These are phyloP conservation scores for Acanthisitta chloris DNA, from an alignment of 2,113 vertebrate genomes.

Conservation along the genomic window DNA sequence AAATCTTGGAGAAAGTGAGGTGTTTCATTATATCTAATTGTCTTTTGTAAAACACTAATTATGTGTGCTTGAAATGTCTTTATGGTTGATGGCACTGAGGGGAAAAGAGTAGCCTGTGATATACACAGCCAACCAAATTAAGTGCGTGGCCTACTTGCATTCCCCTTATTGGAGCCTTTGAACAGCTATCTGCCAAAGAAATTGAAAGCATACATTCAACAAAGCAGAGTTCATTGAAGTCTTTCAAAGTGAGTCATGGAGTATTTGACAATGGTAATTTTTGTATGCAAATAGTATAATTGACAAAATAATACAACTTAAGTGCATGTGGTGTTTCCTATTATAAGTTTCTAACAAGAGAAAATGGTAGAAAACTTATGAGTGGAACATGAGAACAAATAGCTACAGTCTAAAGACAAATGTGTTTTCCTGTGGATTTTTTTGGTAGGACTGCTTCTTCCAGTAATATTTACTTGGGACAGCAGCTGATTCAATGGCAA, in stretches of 20 bases:
- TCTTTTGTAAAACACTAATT: background rate
- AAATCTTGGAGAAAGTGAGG: background rate
- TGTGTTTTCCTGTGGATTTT: background rate
- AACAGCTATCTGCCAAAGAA: background rate
- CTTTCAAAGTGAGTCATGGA: background rate
- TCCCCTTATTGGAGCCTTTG: background rate
- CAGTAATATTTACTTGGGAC: background rate
- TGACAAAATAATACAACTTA: background rate
- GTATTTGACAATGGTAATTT: background rate
- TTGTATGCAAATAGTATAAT: background rate
- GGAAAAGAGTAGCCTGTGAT: background rate
- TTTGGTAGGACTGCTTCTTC: background rate
- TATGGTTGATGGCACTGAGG: background rate
- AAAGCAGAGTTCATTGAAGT: background rate
- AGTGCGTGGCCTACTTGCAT: background rate
- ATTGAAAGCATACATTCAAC: rapidly evolving
- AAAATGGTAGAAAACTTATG: background rate
- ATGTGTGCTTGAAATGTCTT: background rate
- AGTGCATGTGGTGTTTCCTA: background rate
- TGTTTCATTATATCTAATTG: background rate
- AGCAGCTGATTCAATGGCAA: background rate
- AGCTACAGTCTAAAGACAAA: background rate
- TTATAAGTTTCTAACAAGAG: background rate
- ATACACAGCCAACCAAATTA: background rate
- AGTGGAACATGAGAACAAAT: background rate